Evolutionary conservation across 1,140 invertebrate genomes (phyloP), one percentile per base, ranked within the genome.

Genomic region (Hycleus phaleratus): DNA sequence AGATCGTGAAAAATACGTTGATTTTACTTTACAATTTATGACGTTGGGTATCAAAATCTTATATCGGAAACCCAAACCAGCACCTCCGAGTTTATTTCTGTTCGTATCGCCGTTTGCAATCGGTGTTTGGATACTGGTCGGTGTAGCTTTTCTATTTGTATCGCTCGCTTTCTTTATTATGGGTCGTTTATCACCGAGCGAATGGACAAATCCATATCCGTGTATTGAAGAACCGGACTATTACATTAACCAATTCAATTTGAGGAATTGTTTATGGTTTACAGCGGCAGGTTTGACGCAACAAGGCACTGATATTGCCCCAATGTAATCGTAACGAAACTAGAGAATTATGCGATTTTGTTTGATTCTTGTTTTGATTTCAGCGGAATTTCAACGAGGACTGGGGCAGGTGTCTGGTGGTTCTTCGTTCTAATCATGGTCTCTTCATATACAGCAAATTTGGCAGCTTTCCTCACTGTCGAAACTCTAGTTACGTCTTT

Each of bases 391-490:
- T 88, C 89, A 0, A 91, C 88, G 0, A 79, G 91, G 42, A 84
- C 88, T 58, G 80, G 88, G 44, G 87, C 86, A 2, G 84, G 82
- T 26, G 85, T 86, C 45, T 98, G 95, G 93, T 96, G 90, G 89
- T 90, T 97, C 69, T 97, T 97, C 71, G 94, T 91, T 1, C 77
- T 97, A 6, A 95, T 97, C 63, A 93, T 98, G 74, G 93, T 95
- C 6, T 93, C 92, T 26, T 95, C 92, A 0, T 98, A 98, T 74
- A 98, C 95, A 0, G 95, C 95, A 5, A 97, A 98, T 78, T 81
- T 97, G 56, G 95, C 96, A 52, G 94, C 95, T 48, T 96, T 97
- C 73, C 77, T 99, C 11, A 96, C 94, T 0, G 86, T 94, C n/a
- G 92, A 95, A 74, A 84, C 85, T 1, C 78, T 88, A 60, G 81